Evolutionary conservation across 2,113 vertebrate species (phyloP).

Genomic region (Amia ocellicauda): DNA sequence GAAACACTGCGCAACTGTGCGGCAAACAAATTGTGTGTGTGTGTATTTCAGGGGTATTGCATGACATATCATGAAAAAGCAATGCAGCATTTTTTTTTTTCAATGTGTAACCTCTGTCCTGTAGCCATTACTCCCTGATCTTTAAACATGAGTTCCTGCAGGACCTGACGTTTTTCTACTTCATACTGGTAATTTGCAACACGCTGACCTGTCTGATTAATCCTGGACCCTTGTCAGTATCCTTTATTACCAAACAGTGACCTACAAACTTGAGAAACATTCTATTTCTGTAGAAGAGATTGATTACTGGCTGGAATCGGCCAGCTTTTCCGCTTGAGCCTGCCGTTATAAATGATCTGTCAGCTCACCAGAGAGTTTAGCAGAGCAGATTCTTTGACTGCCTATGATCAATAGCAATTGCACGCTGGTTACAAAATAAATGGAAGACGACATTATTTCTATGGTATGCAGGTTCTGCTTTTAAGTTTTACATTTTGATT

Average conservation of each 20-base stretch:
- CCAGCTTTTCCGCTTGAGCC: neutral
- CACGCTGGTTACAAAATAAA: neutral
- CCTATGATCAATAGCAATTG: conserved; percentile 13
- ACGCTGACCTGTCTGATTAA: neutral
- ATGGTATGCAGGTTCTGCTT: too few relatives aligned
- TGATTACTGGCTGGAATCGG: neutral
- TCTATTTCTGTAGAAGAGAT: neutral
- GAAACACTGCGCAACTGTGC: too few relatives aligned
- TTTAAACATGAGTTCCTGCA: neutral
- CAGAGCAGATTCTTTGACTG: neutral
- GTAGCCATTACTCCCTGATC: too few relatives aligned
- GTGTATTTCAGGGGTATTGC: too few relatives aligned
- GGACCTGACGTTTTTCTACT: too few relatives aligned
- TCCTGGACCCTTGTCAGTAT: neutral
- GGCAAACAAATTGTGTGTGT: too few relatives aligned
- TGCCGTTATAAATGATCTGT: conserved; percentile 21
- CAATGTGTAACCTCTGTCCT: too few relatives aligned
- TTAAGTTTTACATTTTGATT: too few relatives aligned
- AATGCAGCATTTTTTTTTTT: too few relatives aligned
- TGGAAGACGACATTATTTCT: neutral
- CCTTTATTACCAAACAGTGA: conserved; percentile 3
- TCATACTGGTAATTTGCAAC: too few relatives aligned
- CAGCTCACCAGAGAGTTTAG: neutral
- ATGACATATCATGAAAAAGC: too few relatives aligned
- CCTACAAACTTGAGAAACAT: conserved; percentile 5